Percentiles rank a stretch among this genome's conserved stretches.
These are phyloP conservation scores for Bombus turneri DNA, from an alignment of 1,140 invertebrate species.

Conservation along the genomic window DNA sequence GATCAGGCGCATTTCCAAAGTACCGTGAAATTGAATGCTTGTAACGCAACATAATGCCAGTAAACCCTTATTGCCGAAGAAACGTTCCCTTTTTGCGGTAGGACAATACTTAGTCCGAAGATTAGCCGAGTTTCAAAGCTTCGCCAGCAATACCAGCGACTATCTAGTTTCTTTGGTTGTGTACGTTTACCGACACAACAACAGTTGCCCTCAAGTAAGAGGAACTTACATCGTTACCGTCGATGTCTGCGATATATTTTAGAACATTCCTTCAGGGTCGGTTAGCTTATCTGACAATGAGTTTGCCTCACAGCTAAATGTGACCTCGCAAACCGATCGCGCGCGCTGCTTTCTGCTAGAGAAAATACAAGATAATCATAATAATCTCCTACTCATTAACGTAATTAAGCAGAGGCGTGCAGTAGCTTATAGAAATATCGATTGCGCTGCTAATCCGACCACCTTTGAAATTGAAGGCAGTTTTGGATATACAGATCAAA, in stretches of 20 bases:
- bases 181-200: slow-evolving; percentile 15
- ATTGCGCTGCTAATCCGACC: not conserved
- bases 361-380: not conserved
- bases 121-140: slow-evolving; percentile 64
- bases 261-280: slow-evolving; percentile 48
- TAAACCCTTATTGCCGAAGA: not conserved
- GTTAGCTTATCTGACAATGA: slow-evolving; percentile 50
- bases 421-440: not conserved
- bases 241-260: slow-evolving; percentile 57
- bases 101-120: slow-evolving; percentile 49
- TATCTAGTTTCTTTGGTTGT: slow-evolving; percentile 49
- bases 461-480: not conserved
- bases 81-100: slow-evolving; percentile 17
- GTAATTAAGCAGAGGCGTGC: not conserved
- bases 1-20: not conserved
- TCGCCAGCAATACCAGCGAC: slow-evolving; percentile 34
- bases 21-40: not conserved
- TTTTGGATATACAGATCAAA: not conserved
- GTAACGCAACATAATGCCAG: too few relatives aligned
- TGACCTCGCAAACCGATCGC: slow-evolving; percentile 29
- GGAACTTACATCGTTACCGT: slow-evolving; percentile 59
- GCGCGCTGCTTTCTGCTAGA: not conserved
- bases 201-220: slow-evolving; percentile 30
- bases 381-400: not conserved
- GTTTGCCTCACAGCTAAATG: slow-evolving; percentile 50